phyloP scores from a whole-genome alignment of 1,140 invertebrate genomes.

The Saxidomus purpurata region DNA sequence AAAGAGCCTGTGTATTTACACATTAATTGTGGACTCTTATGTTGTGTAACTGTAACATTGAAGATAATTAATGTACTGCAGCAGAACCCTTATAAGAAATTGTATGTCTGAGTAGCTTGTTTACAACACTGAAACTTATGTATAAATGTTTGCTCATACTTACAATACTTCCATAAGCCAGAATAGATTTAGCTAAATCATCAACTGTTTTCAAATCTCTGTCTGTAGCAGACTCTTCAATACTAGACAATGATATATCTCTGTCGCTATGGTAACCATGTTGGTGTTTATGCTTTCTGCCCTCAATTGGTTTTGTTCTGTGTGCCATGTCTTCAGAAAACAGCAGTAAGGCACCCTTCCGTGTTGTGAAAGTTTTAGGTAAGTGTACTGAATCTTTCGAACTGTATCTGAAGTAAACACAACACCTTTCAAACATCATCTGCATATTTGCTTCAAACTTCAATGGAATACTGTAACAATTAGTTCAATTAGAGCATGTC shows the following conservation, averaged over 20 bases:
- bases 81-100: no score
- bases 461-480: no score
- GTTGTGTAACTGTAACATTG: no score
- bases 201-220: slow-evolving; percentile 81
- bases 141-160: no score
- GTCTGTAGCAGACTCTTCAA: slow-evolving; percentile 62
- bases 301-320: slow-evolving; percentile 55
- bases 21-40: no score
- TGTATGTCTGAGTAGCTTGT: no score
- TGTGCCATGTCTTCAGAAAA: slow-evolving; percentile 85
- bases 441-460: neutral
- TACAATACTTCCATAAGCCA: slow-evolving; percentile 83
- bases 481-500: no score
- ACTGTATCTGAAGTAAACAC: slow-evolving; percentile 7
- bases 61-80: no score
- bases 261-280: slow-evolving; percentile 24
- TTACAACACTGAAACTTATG: no score
- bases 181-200: slow-evolving; percentile 84
- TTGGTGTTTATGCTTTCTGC: slow-evolving; percentile 2
- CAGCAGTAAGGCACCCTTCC: slow-evolving; percentile 85
- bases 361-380: slow-evolving; percentile 86
- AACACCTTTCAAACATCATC: neutral
- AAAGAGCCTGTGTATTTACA: no score
- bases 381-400: slow-evolving; percentile 74
- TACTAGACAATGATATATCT: slow-evolving; percentile 47